These are phyloP conservation scores for Eremophila alpestris DNA, from an alignment of 2,797 vertebrate species.

Conservation along the genomic window DNA sequence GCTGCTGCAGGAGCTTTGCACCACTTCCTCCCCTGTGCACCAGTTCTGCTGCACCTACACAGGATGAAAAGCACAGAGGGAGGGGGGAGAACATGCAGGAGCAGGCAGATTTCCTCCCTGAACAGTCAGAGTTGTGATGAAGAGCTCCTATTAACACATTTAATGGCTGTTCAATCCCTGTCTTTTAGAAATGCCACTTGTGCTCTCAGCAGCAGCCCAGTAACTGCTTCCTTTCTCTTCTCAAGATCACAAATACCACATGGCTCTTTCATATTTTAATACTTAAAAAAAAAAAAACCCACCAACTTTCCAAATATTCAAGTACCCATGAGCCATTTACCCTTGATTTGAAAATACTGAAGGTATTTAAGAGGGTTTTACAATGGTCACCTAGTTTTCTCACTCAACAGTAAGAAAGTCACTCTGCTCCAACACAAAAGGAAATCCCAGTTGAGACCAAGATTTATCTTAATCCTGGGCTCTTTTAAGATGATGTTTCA, in stretches of 20 bases:
- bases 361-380: neutral
- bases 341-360: neutral
- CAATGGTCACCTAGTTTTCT: rapidly evolving
- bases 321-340: neutral
- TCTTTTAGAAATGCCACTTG: neutral
- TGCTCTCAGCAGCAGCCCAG: neutral
- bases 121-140: neutral
- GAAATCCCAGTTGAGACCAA: neutral
- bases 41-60: neutral
- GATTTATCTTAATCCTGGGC: neutral
- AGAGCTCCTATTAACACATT: neutral
- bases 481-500: neutral
- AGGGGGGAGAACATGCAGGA: neutral
- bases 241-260: neutral
- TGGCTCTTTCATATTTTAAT: neutral
- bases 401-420: neutral
- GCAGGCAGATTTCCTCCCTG: neutral
- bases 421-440: neutral
- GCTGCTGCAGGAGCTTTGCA: neutral
- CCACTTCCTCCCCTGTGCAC: neutral
- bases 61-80: neutral
- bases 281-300: neutral
- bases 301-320: neutral
- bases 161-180: neutral
- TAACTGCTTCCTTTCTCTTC: neutral